Base-by-base conservation (phyloP, 1,140 invertebrate genomes). In the Bactericera cockerelli region DNA sequence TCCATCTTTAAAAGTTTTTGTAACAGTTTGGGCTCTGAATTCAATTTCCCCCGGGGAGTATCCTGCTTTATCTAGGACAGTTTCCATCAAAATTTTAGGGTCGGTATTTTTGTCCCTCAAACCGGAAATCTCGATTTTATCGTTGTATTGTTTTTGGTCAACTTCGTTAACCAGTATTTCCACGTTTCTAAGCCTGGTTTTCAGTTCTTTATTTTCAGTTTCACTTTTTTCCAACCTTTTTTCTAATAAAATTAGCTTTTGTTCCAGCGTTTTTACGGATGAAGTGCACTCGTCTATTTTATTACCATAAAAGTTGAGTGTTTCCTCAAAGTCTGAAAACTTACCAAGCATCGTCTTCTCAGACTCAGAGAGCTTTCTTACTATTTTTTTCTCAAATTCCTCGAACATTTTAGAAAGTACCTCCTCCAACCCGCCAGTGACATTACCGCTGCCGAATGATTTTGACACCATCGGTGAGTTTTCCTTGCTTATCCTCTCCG, bases 181-280 rank as follows among this genome's bases (percentile, higher is more conserved):
- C 42, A 49, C 19, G 42, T 49, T 49, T 49, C n/a, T 4, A 4
- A 49, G 4, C 19, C 42, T 49, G 6, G 4, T 49, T n/a, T 49
- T 49, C 22, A 49, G 22, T 22, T 49, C 42, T n/a, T 49, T 49
- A n/a, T 49, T 49, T n/a, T 49, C 42, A 6, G n/a, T 49, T 49
- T 49, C 42, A 3, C 4, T 6, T 49, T 49, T 4, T 49, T 49
- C n/a, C n/a, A 49, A 16, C 42, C 19, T 4, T 6, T 49, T 49
- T n/a, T 49, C 42, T 16, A 49, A 8, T 16, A 49, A 22, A 16
- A 49, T 16, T 16, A 49, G 4, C 22, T 49, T 49, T 16, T 49
- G 42, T 16, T 49, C 42, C 4, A 49, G 22, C 6, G 4, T 22
- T 49, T 49, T 49, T 16, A 49, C n/a, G 8, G 42, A 10, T n/a